Percentiles rank a stretch among this genome's conserved stretches.
Conservation (phyloP, 2,113 vertebrate species). For the Numida meleagris region DNA sequence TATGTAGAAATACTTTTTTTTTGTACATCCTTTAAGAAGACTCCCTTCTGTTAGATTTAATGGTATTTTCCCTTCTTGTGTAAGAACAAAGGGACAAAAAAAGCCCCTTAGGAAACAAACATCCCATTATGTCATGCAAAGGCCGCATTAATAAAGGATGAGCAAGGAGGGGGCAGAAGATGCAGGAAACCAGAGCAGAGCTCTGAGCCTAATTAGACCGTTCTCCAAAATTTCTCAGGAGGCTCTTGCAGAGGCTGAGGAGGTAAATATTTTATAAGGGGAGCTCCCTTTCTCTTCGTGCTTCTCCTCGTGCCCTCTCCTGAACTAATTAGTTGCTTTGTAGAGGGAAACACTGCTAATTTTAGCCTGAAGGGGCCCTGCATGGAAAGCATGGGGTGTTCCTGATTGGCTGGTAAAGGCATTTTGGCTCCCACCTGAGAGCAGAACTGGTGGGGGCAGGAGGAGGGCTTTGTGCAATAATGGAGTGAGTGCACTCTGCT, state of each 20-base stretch:
- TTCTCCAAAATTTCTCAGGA: conserved; percentile 36
- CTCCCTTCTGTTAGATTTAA: not conserved
- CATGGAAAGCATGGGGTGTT: not conserved
- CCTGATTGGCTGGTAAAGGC: not conserved
- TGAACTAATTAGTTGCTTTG: not conserved
- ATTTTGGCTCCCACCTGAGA: not conserved
- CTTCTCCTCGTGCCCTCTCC: not conserved
- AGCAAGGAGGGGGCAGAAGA: not conserved
- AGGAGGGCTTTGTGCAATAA: not conserved
- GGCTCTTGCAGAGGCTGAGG: not conserved
- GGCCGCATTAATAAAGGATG: conserved; percentile 51
- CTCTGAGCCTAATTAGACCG: not conserved
- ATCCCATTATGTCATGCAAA: not conserved
- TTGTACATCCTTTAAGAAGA: not conserved
- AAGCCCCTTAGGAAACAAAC: not conserved
- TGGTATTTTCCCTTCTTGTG: not conserved
- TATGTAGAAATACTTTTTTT: not conserved
- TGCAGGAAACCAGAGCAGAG: not conserved
- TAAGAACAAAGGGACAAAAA: conserved; percentile 20
- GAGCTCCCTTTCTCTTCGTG: not conserved
- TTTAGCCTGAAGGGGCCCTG: not conserved
- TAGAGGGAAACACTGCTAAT: conserved; percentile 25
- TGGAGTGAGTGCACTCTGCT: not conserved
- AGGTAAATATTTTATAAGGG: conserved; percentile 53
- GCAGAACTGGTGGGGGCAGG: not conserved